A percentile compares a stretch with the other conserved stretches of the same genome.
Evolutionary conservation across 2,113 vertebrate species (phyloP).

Genomic region (Rhizomys pruinosus): DNA sequence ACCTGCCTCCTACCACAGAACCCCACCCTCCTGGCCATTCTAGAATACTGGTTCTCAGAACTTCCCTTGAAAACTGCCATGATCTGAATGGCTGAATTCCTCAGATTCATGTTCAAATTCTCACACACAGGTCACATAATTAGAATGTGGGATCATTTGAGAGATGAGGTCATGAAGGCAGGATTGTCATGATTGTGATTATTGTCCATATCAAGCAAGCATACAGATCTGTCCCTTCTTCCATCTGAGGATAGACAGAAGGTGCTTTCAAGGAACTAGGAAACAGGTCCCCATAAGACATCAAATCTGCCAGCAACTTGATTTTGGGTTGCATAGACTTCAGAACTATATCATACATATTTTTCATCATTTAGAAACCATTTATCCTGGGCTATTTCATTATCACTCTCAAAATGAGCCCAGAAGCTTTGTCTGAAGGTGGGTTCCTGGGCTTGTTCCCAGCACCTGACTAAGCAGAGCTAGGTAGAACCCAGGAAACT

Average conservation of each 20-base stretch:
- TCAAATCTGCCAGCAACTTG: neutral
- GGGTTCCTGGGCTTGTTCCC: neutral
- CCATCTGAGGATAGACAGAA: neutral
- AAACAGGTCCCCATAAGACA: neutral
- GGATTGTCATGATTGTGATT: neutral
- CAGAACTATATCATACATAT: neutral
- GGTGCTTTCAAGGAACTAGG: neutral
- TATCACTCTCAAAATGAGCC: too few species aligned
- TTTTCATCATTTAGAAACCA: neutral
- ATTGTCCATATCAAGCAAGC: neutral
- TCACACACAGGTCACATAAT: neutral
- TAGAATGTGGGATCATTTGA: neutral
- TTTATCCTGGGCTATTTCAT: too few species aligned
- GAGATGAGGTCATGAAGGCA: neutral
- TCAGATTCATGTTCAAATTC: neutral
- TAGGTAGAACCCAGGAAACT: neutral
- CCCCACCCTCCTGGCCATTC: neutral
- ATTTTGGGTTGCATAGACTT: neutral
- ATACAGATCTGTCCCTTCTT: too few species aligned
- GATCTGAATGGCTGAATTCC: neutral
- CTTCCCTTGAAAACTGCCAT: neutral
- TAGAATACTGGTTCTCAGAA: neutral
- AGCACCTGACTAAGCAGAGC: neutral
- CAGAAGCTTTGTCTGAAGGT: too few species aligned
- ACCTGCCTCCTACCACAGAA: neutral